Percentiles rank a stretch among this genome's conserved stretches.
Conservation (phyloP, 2,888 invertebrate genomes). For the Ctenicera cuprea region DNA sequence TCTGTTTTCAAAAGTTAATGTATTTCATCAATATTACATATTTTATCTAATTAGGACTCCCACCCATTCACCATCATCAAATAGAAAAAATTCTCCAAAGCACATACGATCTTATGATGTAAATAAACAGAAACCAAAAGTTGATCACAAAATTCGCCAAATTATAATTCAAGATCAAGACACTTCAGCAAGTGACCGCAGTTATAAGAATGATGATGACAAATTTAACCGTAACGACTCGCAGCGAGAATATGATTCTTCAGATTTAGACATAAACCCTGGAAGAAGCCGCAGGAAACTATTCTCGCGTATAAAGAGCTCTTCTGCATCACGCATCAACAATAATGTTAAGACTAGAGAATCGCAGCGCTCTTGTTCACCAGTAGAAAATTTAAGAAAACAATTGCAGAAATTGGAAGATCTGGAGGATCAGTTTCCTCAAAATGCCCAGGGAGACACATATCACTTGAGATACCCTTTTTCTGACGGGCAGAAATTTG, state of each 20-base stretch:
- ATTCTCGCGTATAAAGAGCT: conserved; percentile 82
- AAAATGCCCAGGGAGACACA: conserved; percentile 80
- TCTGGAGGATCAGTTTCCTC: conserved; percentile 86
- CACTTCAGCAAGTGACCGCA: conserved; percentile 72
- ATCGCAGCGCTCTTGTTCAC: conserved; percentile 78
- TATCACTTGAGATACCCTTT: conserved; percentile 89
- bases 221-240: conserved; percentile 66
- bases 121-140: conserved; percentile 62
- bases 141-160: conserved; percentile 66
- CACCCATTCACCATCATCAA: conserved; percentile 65
- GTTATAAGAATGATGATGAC: conserved; percentile 72
- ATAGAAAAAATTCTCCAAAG: conserved; percentile 63
- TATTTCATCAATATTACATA: neutral
- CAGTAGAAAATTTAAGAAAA: conserved; percentile 86
- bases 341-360: conserved; percentile 74
- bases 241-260: conserved; percentile 72
- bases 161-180: conserved; percentile 70
- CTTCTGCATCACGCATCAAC: conserved; percentile 81
- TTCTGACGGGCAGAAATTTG: conserved; percentile 76
- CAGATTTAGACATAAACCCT: conserved; percentile 72
- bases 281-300: conserved; percentile 80
- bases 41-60: conserved; percentile 61
- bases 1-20: neutral
- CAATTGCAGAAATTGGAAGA: conserved; percentile 89
- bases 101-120: conserved; percentile 70